phyloP scores from a whole-genome alignment of 2,113 vertebrate genomes.

The Centropus unirufus region DNA sequence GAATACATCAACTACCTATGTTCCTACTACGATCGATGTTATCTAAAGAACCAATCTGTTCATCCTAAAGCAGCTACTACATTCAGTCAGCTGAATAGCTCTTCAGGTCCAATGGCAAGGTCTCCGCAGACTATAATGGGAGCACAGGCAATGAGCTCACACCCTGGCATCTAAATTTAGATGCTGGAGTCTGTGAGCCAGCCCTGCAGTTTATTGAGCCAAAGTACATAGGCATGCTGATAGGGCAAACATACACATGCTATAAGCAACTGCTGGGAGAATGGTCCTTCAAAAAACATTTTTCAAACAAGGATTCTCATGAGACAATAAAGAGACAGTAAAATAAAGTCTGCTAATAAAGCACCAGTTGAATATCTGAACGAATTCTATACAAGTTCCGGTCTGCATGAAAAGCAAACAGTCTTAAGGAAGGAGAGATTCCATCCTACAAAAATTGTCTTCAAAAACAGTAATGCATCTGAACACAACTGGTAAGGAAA shows the following conservation, averaged over 20 bases:
- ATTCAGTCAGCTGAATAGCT: neutral
- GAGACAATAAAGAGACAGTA: neutral
- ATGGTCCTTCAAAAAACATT: neutral
- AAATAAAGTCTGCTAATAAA: neutral
- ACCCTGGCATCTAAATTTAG: slow-evolving; percentile 63
- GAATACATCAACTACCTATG: neutral
- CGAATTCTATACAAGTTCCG: neutral
- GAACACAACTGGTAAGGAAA: neutral
- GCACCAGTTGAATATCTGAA: neutral
- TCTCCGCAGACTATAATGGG: neutral
- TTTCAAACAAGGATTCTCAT: neutral
- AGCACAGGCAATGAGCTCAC: slow-evolving; percentile 45
- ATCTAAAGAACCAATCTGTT: neutral
- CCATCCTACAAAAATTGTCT: neutral
- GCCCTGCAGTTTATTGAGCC: slow-evolving; percentile 10
- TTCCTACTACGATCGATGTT: neutral
- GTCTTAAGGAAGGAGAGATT: neutral
- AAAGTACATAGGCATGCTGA: neutral
- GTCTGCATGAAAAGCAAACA: neutral
- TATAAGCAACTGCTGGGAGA: neutral
- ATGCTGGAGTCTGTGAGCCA: slow-evolving; percentile 23
- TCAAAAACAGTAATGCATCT: slow-evolving; percentile 36
- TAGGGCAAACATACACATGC: neutral
- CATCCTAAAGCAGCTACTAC: neutral
- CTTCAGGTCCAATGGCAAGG: neutral